phyloP scores from a whole-genome alignment of 2,113 vertebrate genomes.

The Solea solea region DNA sequence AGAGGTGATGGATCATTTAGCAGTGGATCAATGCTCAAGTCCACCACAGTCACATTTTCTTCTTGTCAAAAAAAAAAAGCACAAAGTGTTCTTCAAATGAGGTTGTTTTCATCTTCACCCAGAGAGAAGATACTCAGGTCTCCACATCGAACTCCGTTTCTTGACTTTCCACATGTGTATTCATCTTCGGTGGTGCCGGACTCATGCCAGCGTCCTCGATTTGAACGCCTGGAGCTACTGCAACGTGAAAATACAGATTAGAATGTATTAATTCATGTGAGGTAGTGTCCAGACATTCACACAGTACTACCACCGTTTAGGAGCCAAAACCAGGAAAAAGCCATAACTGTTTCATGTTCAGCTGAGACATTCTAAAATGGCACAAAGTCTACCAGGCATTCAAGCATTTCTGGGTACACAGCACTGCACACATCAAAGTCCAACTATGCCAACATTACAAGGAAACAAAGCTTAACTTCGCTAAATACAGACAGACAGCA shows the following conservation, averaged over 20 bases:
- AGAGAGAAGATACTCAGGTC: constrained; percentile 74
- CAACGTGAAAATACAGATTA: constrained; percentile 5
- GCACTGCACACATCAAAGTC: too few species aligned
- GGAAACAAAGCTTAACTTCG: too few species aligned
- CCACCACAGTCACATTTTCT: not conserved
- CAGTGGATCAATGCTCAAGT: constrained; percentile 13
- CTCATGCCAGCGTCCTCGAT: constrained; percentile 68
- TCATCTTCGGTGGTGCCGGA: constrained; percentile 47
- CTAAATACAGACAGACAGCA: not conserved
- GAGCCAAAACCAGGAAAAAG: too few species aligned
- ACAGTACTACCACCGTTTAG: too few species aligned
- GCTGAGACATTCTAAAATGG: too few species aligned
- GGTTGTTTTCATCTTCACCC: constrained; percentile 69
- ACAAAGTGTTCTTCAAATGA: constrained; percentile 51
- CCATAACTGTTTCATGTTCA: too few species aligned
- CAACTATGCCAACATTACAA: too few species aligned
- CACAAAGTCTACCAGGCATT: too few species aligned
- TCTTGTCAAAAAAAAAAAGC: constrained; percentile 24
- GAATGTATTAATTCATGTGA: not conserved
- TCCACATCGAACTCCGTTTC: constrained; percentile 39
- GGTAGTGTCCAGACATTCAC: not conserved
- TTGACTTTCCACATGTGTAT: constrained; percentile 50
- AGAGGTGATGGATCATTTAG: constrained; percentile 6
- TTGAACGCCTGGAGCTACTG: constrained; percentile 65
- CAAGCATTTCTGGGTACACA: too few species aligned